Percentiles rank a stretch among this genome's conserved stretches.
Conservation (phyloP, 2,113 vertebrate species). For the Rhegmatorhina hoffmannsi region DNA sequence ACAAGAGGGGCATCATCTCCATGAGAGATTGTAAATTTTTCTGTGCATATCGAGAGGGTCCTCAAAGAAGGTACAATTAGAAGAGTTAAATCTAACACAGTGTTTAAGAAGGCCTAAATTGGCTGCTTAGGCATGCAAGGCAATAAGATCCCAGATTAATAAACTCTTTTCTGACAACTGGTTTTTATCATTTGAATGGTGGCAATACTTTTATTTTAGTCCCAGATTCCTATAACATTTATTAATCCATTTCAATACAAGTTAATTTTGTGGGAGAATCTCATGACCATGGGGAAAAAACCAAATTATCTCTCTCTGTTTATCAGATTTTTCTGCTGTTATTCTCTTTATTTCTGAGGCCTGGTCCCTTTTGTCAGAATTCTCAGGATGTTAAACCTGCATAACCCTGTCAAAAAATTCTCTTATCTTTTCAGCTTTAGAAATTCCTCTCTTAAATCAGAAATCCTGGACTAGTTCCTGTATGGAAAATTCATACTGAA, state of each 20-base stretch:
- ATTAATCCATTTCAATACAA: neutral
- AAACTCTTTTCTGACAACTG: neutral
- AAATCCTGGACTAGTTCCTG: neutral
- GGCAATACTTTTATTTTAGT: neutral
- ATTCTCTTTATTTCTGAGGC: neutral
- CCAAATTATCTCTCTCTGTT: neutral
- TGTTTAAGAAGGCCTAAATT: neutral
- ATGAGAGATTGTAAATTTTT: accelerated
- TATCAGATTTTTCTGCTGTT: neutral
- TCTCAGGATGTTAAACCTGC: neutral
- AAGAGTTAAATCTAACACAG: neutral
- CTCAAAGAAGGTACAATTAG: neutral
- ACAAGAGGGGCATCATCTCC: neutral
- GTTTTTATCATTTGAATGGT: neutral
- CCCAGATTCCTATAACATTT: neutral
- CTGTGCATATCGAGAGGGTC: neutral
- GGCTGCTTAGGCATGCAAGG: too few species aligned
- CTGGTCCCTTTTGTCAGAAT: neutral
- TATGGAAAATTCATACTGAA: neutral
- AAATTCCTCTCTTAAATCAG: neutral
- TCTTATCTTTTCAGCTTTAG: neutral
- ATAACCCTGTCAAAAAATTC: neutral
- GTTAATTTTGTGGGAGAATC: neutral
- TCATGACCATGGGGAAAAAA: neutral
- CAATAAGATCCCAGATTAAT: neutral